These are phyloP conservation scores for silkworm (Bombyx mori) DNA, from an alignment of 1,140 invertebrate genomes.

Conservation along the genomic window DNA sequence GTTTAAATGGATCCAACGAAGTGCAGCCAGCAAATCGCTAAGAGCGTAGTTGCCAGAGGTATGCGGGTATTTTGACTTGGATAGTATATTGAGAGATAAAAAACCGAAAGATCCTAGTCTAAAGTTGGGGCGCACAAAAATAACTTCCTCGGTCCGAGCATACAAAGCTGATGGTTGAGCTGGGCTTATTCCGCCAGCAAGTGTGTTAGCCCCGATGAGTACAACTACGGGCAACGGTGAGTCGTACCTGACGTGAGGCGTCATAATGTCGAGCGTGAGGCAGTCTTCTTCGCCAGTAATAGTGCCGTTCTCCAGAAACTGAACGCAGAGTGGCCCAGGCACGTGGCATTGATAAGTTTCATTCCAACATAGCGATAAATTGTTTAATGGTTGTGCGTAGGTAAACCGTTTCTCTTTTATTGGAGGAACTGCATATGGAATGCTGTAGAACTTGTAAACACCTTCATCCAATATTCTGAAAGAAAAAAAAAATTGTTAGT, in stretches of 20 bases:
- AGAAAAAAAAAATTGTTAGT: conserved; percentile 12
- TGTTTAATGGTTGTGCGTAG: conserved; percentile 76
- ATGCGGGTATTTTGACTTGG: conserved; percentile 77
- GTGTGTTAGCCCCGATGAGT: conserved; percentile 82
- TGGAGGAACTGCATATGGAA: conserved; percentile 89
- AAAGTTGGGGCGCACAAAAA: conserved; percentile 88
- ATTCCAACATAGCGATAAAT: conserved; percentile 85
- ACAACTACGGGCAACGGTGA: conserved; percentile 85
- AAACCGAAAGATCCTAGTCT: conserved; percentile 85
- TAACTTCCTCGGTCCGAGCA: conserved; percentile 81
- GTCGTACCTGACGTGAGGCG: conserved; percentile 80
- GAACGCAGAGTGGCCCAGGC: conserved; percentile 75
- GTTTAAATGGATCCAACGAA: conserved; percentile 86
- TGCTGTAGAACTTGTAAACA: conserved; percentile 85
- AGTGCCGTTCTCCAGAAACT: conserved; percentile 76
- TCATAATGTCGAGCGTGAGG: conserved; percentile 83
- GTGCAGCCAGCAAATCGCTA: conserved; percentile 82
- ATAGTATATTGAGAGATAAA: conserved; percentile 78
- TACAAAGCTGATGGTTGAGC: conserved; percentile 77
- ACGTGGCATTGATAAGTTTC: conserved; percentile 80
- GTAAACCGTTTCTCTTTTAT: conserved; percentile 79
- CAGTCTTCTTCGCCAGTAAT: conserved; percentile 83
- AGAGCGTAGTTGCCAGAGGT: conserved; percentile 91
- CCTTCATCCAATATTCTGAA: conserved; percentile 79
- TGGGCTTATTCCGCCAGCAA: conserved; percentile 81